Evolutionary conservation across 2,888 invertebrate species (phyloP), one percentile per base, ranked within the genome.

Genomic region (Drosophila ezoana): DNA sequence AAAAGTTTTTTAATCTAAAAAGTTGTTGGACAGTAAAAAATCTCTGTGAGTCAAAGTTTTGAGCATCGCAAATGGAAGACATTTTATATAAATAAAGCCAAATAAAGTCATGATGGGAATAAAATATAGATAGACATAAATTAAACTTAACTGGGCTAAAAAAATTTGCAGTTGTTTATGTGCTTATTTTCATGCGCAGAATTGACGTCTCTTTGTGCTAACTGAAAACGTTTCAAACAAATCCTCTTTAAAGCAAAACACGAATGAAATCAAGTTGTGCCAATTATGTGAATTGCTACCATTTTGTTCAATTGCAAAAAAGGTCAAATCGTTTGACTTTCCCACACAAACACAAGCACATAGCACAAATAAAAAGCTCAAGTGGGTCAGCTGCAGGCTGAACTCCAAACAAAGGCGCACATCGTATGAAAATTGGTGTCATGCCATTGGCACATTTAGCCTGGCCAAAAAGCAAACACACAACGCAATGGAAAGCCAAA

Each of bases 371-470:
- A 28, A n/a, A 41, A 2, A 43, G n/a, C 20, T 66, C 67, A 84
- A 82, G 78, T 82, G 81, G 82, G 87, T 81, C 82, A 82, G 73
- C 69, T 70, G 75, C 49, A 57, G 58, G 63, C 44, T 70, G 77
- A 76, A 76, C 77, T 76, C 77, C 45, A 61, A 77, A 69, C 74
- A 76, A 77, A 72, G 60, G 66, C 66, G 76, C 57, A 64, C 69
- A 72, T 70, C 53, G 53, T 64, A 67, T 66, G 72, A 60, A 82
- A 87, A 89, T 90, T 81, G 86, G 81, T 89, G 89, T 89, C 90
- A 85, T 84, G 90, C 81, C 89, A 89, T 89, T 89, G 89, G 90
- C 89, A 89, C 85, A 89, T 89, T 83, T 90, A 76, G 76, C 70
- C 71, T 47, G 61, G 67, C 79, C 74, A 72, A 84, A 84, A 71